Percentiles rank a stretch among this genome's conserved stretches.
These are phyloP conservation scores for Nomada goodeniana DNA, from an alignment of 2,888 invertebrate species.

Conservation along the genomic window DNA sequence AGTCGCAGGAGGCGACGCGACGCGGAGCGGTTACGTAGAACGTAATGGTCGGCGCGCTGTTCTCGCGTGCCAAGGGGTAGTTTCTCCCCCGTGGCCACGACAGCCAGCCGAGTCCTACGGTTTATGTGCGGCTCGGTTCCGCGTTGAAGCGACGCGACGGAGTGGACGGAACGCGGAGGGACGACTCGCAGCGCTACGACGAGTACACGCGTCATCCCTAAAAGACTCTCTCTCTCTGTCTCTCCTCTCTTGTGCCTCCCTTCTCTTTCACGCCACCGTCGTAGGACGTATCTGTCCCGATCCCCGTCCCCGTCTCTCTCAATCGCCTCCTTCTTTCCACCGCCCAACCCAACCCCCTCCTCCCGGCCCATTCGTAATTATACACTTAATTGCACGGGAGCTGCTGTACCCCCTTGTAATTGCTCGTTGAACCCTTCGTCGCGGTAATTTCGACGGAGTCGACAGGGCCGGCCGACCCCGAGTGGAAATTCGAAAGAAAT, in stretches of 20 bases:
- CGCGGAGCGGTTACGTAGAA: conserved; percentile 60
- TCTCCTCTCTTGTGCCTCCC: neutral
- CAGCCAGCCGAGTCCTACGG: conserved; percentile 56
- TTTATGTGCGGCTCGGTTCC: conserved; percentile 69
- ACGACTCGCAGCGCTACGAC: neutral
- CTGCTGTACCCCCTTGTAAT: conserved; percentile 37
- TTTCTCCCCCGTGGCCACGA: conserved; percentile 68
- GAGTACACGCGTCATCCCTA: conserved; percentile 24
- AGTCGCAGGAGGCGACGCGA: conserved; percentile 48
- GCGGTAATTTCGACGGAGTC: conserved; percentile 39
- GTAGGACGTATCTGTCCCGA: neutral
- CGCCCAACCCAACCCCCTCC: neutral
- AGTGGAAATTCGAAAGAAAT: conserved; percentile 48
- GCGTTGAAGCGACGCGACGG: conserved; percentile 23
- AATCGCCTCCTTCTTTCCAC: conserved; percentile 21
- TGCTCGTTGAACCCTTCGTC: conserved; percentile 48
- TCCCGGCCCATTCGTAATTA: conserved; percentile 39
- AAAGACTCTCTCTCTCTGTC: neutral
- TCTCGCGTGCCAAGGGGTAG: conserved; percentile 80
- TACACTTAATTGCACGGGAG: conserved; percentile 38
- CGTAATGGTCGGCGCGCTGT: conserved; percentile 78
- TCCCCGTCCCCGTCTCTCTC: neutral
- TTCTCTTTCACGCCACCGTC: neutral
- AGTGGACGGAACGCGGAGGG: conserved; percentile 16
- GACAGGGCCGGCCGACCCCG: conserved; percentile 1